phyloP scores from a whole-genome alignment of 1,140 invertebrate species.

The Nixonia krombeini region DNA sequence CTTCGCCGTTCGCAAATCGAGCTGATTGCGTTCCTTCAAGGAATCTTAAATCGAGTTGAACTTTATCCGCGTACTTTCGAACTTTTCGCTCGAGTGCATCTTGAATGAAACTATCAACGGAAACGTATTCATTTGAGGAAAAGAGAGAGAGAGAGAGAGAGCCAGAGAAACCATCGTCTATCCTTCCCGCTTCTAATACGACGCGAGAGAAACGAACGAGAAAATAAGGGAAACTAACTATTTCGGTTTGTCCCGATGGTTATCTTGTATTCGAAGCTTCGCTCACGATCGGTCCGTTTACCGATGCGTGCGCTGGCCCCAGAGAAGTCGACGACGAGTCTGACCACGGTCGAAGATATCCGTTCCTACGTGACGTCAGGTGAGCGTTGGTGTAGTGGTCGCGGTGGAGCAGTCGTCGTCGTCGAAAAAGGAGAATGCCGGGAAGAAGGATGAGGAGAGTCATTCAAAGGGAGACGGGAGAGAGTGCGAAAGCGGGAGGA shows the following conservation, averaged over 20 bases:
- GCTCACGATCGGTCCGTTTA: too few species aligned
- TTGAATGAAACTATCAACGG: too few species aligned
- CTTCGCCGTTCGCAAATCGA: constrained; percentile 17
- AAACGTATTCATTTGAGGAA: too few species aligned
- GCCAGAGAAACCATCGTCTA: background rate
- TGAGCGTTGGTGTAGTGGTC: constrained; percentile 53
- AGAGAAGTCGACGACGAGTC: constrained; percentile 3
- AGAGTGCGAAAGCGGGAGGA: constrained; percentile 33
- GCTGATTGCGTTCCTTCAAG: constrained; percentile 26
- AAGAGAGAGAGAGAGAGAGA: background rate
- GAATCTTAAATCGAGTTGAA: constrained; percentile 43
- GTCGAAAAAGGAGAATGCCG: constrained; percentile 32
- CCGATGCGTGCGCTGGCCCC: too few species aligned
- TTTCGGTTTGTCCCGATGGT: too few species aligned
- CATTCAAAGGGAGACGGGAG: constrained; percentile 22
- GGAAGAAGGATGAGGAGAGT: constrained; percentile 26
- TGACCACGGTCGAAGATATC: constrained; percentile 1
- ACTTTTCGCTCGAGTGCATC: background rate
- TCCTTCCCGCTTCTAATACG: background rate
- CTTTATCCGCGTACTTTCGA: constrained; percentile 38
- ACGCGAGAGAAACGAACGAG: background rate
- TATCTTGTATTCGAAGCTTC: too few species aligned
- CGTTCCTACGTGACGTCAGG: constrained; percentile 44
- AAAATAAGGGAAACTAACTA: background rate
- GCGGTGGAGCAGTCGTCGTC: constrained; percentile 36